These are phyloP conservation scores for Cryptotis parvus DNA, from an alignment of 2,113 vertebrate species.

Conservation along the genomic window DNA sequence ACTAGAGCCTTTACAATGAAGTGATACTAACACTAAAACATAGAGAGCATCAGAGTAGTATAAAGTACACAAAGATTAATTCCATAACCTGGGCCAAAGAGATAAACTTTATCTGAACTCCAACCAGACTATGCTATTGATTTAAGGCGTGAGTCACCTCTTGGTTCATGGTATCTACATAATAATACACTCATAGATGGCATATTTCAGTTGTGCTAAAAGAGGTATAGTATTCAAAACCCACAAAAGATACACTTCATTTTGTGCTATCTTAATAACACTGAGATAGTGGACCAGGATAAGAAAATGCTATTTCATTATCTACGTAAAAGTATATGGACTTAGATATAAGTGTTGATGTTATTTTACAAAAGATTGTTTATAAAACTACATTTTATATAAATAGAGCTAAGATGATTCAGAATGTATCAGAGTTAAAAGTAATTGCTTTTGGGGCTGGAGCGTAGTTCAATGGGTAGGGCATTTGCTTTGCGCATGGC, in stretches of 20 bases:
- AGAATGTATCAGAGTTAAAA: slow-evolving; percentile 19
- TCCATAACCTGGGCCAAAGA: background rate
- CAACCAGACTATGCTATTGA: background rate
- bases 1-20: background rate
- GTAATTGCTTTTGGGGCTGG: background rate
- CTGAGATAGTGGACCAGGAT: background rate
- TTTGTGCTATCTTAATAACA: background rate
- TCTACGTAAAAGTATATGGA: background rate
- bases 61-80: slow-evolving; percentile 31
- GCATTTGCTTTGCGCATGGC: too few species aligned
- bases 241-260: background rate
- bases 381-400: background rate
- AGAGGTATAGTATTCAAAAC: background rate
- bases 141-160: background rate
- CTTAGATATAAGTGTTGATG: background rate
- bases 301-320: background rate
- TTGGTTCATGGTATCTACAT: background rate
- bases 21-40: slow-evolving; percentile 23
- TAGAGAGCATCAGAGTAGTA: background rate
- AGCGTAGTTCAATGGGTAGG: too few species aligned
- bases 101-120: slow-evolving; percentile 2
- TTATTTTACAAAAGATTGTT: background rate
- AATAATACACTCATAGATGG: background rate
- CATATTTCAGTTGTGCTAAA: background rate
- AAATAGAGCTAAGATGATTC: slow-evolving; percentile 19